A percentile compares a stretch with the other conserved stretches of the same genome.
These are phyloP conservation scores for Nasonia longicornis DNA, from an alignment of 1,140 invertebrate species.

Conservation along the genomic window DNA sequence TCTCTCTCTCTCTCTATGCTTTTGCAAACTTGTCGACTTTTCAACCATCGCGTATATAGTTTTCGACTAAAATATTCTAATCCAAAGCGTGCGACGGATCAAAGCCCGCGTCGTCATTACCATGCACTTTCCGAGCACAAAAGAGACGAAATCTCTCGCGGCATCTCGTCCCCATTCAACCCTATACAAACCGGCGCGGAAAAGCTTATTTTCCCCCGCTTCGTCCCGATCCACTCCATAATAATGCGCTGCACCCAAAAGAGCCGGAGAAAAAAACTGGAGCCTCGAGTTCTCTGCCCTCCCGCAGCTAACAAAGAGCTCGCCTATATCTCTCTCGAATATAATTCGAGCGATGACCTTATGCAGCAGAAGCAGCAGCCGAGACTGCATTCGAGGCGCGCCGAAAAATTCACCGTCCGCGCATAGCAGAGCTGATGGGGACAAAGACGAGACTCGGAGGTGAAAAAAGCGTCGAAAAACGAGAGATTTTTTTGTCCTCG, in stretches of 20 bases:
- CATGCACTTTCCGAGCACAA: neutral
- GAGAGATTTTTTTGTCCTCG: neutral
- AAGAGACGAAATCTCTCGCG: neutral
- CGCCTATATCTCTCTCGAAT: slow-evolving; percentile 49
- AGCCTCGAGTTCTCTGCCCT: slow-evolving; percentile 9
- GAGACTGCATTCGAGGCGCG: neutral
- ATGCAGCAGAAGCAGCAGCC: slow-evolving; percentile 3
- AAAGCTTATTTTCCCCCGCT: slow-evolving; percentile 22
- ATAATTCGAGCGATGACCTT: slow-evolving; percentile 55
- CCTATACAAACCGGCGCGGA: neutral
- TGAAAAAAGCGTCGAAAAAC: neutral
- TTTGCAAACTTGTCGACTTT: neutral
- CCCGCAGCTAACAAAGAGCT: slow-evolving; percentile 16
- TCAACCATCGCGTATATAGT: neutral
- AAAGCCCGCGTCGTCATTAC: neutral
- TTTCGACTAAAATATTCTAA: neutral
- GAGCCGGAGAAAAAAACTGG: neutral
- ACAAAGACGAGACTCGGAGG: neutral
- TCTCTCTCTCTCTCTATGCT: neutral
- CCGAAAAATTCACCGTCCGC: neutral
- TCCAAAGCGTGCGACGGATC: neutral
- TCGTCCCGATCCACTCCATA: neutral
- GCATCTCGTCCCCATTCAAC: neutral
- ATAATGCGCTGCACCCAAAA: neutral
- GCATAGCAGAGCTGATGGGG: neutral